A percentile compares a stretch with the other conserved stretches of the same genome.
Conservation (phyloP, 2,113 vertebrate genomes). For the Rhabdornis inornatus region DNA sequence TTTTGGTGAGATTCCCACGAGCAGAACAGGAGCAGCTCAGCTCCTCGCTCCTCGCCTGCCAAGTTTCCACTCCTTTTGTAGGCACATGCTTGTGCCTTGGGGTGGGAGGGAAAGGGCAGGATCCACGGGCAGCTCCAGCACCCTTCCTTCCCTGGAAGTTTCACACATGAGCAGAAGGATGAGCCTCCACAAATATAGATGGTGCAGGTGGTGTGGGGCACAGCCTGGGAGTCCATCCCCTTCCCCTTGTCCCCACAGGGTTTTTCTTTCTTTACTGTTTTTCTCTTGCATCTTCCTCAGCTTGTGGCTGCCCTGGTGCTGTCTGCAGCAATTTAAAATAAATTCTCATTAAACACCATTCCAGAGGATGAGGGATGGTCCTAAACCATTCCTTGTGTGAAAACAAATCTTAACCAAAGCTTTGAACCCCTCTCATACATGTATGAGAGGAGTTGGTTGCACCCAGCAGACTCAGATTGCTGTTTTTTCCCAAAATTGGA, state of each 20-base stretch:
- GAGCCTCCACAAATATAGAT: accelerated
- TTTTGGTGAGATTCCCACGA: constrained; percentile 19
- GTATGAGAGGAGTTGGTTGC: not conserved
- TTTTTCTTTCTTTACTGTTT: accelerated
- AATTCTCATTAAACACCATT: not conserved
- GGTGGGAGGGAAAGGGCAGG: constrained; percentile 16
- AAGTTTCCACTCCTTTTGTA: constrained; percentile 66
- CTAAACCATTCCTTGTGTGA: not conserved
- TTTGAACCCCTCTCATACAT: accelerated
- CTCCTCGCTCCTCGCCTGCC: constrained; percentile 25
- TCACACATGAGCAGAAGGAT: accelerated
- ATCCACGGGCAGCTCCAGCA: not conserved
- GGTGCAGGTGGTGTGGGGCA: not conserved
- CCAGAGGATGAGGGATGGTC: not conserved
- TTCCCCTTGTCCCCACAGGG: not conserved
- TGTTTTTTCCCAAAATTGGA: not conserved
- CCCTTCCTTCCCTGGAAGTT: not conserved
- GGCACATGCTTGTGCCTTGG: not conserved
- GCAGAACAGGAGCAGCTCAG: not conserved
- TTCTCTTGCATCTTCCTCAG: not conserved
- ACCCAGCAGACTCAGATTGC: not conserved
- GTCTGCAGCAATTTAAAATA: not conserved
- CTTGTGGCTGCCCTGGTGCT: not conserved
- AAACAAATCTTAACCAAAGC: not conserved
- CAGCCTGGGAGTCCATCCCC: accelerated